Percentiles rank a stretch among this genome's conserved stretches.
Evolutionary conservation across 2,888 invertebrate species (phyloP).

Genomic region (Callosobruchus maculatus): DNA sequence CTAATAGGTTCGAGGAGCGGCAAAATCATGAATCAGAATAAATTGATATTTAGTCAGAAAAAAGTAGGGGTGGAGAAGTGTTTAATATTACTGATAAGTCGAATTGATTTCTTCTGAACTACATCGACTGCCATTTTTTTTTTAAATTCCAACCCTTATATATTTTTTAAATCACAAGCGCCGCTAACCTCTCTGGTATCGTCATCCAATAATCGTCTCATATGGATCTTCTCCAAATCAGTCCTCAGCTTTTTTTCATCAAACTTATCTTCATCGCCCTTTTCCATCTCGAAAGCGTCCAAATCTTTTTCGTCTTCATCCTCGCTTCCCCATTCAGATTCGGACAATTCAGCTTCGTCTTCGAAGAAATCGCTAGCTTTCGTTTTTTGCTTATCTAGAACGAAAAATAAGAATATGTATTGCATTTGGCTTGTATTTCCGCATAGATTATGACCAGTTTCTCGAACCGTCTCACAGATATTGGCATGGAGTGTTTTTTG

Average conservation of each 20-base stretch:
- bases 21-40: too few relatives aligned
- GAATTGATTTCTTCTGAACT: too few relatives aligned
- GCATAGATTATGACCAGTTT: too few relatives aligned
- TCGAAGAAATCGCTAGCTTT: conserved; percentile 75
- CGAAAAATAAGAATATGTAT: conserved; percentile 1
- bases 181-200: conserved; percentile 73
- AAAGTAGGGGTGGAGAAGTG: too few relatives aligned
- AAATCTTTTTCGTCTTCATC: conserved; percentile 82
- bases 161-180: too few relatives aligned
- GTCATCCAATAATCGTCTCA: conserved; percentile 82
- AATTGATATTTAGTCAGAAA: too few relatives aligned
- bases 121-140: too few relatives aligned
- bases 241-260: conserved; percentile 73
- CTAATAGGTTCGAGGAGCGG: too few relatives aligned
- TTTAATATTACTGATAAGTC: too few relatives aligned
- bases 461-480: too few relatives aligned
- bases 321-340: conserved; percentile 84
- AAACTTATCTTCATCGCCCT: conserved; percentile 79
- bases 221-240: conserved; percentile 81
- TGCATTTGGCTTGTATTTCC: background rate
- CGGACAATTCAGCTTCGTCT: conserved; percentile 87
- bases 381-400: conserved; percentile 9
- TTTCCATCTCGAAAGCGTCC: conserved; percentile 79
- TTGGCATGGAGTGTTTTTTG: too few relatives aligned
- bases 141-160: too few relatives aligned